A percentile compares a stretch with the other conserved stretches of the same genome.
Evolutionary conservation across 2,797 vertebrate species (phyloP).

Genomic region (Microtus agrestis): DNA sequence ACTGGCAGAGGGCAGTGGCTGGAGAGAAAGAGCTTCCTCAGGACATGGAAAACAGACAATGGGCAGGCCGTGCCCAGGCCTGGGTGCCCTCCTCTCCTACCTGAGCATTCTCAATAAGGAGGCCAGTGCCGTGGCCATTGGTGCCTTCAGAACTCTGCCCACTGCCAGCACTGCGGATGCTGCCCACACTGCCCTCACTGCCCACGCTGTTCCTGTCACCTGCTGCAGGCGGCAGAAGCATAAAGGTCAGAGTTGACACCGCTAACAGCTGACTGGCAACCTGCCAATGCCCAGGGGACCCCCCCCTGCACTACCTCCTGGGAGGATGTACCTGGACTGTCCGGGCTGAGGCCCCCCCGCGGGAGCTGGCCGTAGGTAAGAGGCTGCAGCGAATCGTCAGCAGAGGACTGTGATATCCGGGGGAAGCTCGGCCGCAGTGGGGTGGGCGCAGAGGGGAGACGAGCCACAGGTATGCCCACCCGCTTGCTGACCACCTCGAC

Average conservation of each 20-base stretch:
- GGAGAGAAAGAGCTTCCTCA: neutral
- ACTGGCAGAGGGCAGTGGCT: slow-evolving; percentile 84
- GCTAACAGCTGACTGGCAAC: slow-evolving; percentile 44
- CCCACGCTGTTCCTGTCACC: slow-evolving; percentile 95
- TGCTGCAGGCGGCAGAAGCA: slow-evolving; percentile 80
- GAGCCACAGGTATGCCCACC: slow-evolving; percentile 86
- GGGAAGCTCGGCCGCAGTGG: slow-evolving; percentile 90
- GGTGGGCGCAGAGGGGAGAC: slow-evolving; percentile 61
- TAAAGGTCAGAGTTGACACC: neutral
- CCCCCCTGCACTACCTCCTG: neutral
- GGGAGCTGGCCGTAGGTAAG: slow-evolving; percentile 84
- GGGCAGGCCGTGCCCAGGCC: neutral
- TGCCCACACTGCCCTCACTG: slow-evolving; percentile 95
- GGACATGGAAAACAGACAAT: neutral
- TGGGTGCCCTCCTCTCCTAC: slow-evolving; percentile 74
- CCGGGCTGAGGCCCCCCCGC: slow-evolving; percentile 84
- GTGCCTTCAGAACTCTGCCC: slow-evolving; percentile 97
- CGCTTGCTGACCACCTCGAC: slow-evolving; percentile 97
- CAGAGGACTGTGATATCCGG: slow-evolving; percentile 87
- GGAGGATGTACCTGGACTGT: slow-evolving; percentile 87
- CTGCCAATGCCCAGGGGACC: neutral
- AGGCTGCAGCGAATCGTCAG: slow-evolving; percentile 85
- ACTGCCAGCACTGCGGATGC: slow-evolving; percentile 97
- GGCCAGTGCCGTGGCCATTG: slow-evolving; percentile 87
- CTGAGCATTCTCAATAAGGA: slow-evolving; percentile 89